A percentile compares a stretch with the other conserved stretches of the same genome.
These are phyloP conservation scores for Scaptomyza pallida DNA, from an alignment of 1,140 invertebrate species.

Conservation along the genomic window DNA sequence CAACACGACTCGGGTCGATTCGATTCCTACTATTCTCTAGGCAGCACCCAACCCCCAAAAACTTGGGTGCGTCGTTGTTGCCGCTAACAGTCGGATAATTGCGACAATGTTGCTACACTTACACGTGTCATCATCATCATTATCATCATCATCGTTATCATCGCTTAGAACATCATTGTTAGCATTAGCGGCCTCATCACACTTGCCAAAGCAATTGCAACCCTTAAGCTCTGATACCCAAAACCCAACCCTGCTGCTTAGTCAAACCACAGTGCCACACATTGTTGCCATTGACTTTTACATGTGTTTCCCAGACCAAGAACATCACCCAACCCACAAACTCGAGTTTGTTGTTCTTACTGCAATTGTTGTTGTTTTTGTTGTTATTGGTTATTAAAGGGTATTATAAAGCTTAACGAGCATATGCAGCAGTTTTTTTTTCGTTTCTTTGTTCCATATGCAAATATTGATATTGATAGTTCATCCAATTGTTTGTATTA, in stretches of 20 bases:
- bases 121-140: conserved; percentile 74
- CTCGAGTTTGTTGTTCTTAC: background rate
- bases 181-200: conserved; percentile 38
- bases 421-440: background rate
- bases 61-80: conserved; percentile 1
- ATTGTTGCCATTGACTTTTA: conserved; percentile 79
- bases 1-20: background rate
- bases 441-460: background rate
- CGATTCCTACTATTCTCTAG: background rate
- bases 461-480: conserved; percentile 10
- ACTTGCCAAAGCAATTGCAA: conserved; percentile 55
- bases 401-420: conserved; percentile 8
- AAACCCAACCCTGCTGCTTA: conserved; percentile 13
- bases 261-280: conserved; percentile 61
- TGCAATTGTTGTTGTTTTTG: conserved; percentile 12
- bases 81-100: conserved; percentile 70
- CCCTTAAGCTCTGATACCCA: conserved; percentile 16
- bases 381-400: conserved; percentile 31
- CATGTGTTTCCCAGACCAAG: conserved; percentile 43
- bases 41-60: too few relatives aligned
- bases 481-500: too few relatives aligned
- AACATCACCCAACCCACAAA: conserved; percentile 2
- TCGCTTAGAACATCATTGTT: conserved; percentile 24
- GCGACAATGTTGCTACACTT: conserved; percentile 81
- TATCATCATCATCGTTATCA: conserved; percentile 27